Percentiles rank a stretch among this genome's conserved stretches.
phyloP scores from a whole-genome alignment of 2,113 vertebrate genomes.

The Zosterops pallidus region DNA sequence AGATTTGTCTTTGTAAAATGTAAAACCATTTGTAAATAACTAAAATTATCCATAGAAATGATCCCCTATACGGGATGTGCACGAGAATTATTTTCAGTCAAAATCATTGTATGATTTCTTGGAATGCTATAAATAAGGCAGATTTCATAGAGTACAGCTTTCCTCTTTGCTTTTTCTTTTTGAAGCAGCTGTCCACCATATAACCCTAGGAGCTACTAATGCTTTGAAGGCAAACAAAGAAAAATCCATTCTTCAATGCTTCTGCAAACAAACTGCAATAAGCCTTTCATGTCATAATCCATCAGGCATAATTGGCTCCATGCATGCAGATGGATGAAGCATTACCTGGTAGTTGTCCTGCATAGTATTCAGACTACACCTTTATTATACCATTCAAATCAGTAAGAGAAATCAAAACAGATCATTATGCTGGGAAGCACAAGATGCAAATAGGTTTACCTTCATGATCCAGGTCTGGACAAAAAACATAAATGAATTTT shows the following conservation, averaged over 20 bases:
- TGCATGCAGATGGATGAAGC: neutral
- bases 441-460: neutral
- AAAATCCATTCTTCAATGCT: neutral
- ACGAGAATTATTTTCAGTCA: neutral
- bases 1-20: neutral
- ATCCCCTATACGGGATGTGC: neutral
- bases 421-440: neutral
- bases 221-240: neutral
- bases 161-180: neutral
- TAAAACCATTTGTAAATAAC: neutral
- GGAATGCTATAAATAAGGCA: constrained; percentile 17
- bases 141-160: neutral
- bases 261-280: neutral
- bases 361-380: neutral
- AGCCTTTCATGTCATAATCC: constrained; percentile 4
- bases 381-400: neutral
- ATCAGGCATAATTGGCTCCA: neutral
- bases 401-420: neutral
- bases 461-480: neutral
- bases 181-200: neutral
- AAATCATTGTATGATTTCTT: neutral
- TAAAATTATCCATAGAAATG: neutral
- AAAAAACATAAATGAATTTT: neutral
- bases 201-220: neutral
- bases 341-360: neutral